These are phyloP conservation scores for Dromius quadrimaculatus DNA, from an alignment of 2,888 invertebrate genomes.

Conservation along the genomic window DNA sequence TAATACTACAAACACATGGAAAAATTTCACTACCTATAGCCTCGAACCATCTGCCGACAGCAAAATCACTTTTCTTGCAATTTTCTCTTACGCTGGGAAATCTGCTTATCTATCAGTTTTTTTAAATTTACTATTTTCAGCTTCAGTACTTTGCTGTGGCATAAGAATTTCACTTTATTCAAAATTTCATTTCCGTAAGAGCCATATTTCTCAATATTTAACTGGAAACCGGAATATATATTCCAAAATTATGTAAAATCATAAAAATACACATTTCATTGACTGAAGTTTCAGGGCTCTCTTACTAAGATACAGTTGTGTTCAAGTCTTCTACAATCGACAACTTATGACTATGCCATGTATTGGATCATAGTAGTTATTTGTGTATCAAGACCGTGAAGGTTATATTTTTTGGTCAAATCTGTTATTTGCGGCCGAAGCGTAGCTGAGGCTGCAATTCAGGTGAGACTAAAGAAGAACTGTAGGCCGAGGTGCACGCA, in stretches of 20 bases:
- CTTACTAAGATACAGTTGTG: not conserved
- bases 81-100: too few species aligned
- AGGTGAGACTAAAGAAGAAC: too few species aligned
- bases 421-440: too few species aligned
- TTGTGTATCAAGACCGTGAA: too few species aligned
- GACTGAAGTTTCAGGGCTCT: slow-evolving; percentile 5
- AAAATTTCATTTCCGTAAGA: slow-evolving; percentile 19
- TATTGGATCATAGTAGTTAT: slow-evolving; percentile 1
- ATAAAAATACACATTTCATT: slow-evolving; percentile 24
- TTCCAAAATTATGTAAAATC: slow-evolving; percentile 12
- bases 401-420: too few species aligned
- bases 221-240: slow-evolving; percentile 5
- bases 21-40: slow-evolving; percentile 24
- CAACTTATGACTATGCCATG: not conserved
- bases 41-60: too few species aligned
- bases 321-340: slow-evolving; percentile 1
- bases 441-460: too few species aligned
- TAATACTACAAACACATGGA: not conserved
- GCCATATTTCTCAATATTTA: slow-evolving; percentile 10
- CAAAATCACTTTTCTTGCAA: too few species aligned
- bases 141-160: not conserved
- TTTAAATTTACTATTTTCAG: not conserved
- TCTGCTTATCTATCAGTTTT: not conserved
- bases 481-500: too few species aligned
- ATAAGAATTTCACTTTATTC: not conserved